phyloP scores from a whole-genome alignment of 2,888 invertebrate genomes.

The Harpalus rufipes region DNA sequence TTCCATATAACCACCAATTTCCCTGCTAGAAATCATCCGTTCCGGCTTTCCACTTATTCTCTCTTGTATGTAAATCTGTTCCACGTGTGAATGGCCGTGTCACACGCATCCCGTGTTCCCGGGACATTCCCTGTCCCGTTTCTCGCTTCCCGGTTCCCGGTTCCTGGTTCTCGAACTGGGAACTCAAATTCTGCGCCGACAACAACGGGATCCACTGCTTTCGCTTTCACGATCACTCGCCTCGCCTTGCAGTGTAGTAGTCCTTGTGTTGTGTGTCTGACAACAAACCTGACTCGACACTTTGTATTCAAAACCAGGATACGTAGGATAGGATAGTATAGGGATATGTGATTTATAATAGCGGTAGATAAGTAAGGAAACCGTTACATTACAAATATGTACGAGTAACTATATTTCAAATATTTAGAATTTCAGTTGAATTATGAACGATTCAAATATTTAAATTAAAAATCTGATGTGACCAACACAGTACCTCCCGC shows the following conservation, averaged over 20 bases:
- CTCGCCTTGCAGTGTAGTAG: background rate
- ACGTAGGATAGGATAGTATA: too few relatives aligned
- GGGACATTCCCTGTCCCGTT: too few relatives aligned
- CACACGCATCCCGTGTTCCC: constrained; percentile 6
- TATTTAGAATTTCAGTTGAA: too few relatives aligned
- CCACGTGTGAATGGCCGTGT: constrained; percentile 9
- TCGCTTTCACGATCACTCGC: constrained; percentile 11
- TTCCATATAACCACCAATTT: too few relatives aligned
- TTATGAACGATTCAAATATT: too few relatives aligned
- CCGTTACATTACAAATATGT: too few relatives aligned
- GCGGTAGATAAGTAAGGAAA: too few relatives aligned
- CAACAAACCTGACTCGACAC: constrained; percentile 42
- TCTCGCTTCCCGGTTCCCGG: background rate
- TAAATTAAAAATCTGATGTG: too few relatives aligned
- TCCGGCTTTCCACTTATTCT: background rate
- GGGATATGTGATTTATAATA: too few relatives aligned
- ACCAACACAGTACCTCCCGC: too few relatives aligned
- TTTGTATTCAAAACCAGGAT: constrained; percentile 37
- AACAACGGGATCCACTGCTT: constrained; percentile 30
- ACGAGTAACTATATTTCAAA: too few relatives aligned
- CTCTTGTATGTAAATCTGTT: background rate
- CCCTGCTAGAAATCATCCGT: background rate
- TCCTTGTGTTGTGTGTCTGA: constrained; percentile 1
- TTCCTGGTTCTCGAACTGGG: background rate
- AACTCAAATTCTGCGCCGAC: background rate